These are phyloP conservation scores for Argya squamiceps DNA, from an alignment of 2,797 vertebrate species.

Conservation along the genomic window DNA sequence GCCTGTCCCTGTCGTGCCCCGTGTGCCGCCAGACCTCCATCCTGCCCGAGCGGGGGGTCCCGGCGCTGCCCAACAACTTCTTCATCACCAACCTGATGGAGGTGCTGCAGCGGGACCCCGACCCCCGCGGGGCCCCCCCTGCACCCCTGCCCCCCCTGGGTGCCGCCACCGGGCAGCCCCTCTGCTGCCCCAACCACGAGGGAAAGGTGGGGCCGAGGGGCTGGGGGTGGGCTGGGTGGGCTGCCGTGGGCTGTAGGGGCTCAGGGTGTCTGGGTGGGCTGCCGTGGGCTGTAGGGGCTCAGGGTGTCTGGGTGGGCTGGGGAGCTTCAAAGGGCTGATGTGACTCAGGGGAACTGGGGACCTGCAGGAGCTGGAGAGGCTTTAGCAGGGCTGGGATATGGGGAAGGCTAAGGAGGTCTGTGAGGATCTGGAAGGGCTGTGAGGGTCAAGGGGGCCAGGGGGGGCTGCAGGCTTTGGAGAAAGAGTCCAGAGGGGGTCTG, in stretches of 20 bases:
- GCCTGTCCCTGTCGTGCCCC: conserved; percentile 93
- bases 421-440: not conserved
- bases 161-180: conserved; percentile 84
- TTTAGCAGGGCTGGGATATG: not conserved
- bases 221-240: not conserved
- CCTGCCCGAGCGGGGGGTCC: conserved; percentile 91
- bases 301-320: too few species aligned
- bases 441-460: too few species aligned
- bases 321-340: not conserved
- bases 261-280: not conserved
- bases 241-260: not conserved
- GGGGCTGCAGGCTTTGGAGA: not conserved
- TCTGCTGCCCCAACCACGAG: conserved; percentile 95
- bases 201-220: conserved; percentile 83
- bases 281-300: not conserved
- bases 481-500: not conserved
- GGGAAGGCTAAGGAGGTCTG: not conserved
- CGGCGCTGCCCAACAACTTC: conserved; percentile 94
- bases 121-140: conserved; percentile 68
- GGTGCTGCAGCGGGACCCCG: conserved; percentile 88
- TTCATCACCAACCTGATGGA: conserved; percentile 98
- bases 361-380: not conserved
- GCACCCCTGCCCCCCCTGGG: conserved; percentile 79
- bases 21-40: conserved; percentile 96
- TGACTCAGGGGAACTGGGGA: not conserved